A percentile compares a stretch with the other conserved stretches of the same genome.
Conservation (phyloP, 2,113 vertebrate genomes). For the Phasianus colchicus region DNA sequence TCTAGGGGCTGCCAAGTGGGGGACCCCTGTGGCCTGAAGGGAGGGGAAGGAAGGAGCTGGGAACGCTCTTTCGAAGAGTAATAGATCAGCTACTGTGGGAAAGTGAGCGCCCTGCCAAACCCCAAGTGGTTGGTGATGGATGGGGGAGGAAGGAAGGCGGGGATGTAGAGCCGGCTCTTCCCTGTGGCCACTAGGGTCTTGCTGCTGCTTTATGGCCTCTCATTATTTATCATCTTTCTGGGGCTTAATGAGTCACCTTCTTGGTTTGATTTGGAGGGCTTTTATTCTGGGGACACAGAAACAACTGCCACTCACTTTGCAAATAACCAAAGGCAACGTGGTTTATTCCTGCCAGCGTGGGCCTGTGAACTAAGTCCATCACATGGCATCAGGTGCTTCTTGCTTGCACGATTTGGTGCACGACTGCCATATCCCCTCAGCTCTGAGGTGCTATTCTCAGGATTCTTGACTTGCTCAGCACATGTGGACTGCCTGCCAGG, state of each 20-base stretch:
- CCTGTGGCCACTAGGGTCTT: neutral
- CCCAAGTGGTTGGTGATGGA: conserved; percentile 57
- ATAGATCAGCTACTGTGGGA: conserved; percentile 75
- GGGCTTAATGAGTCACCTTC: neutral
- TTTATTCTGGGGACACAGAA: conserved; percentile 6
- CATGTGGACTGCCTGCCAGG: neutral
- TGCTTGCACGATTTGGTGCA: accelerated
- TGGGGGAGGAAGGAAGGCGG: conserved; percentile 28
- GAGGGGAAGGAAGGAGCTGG: conserved; percentile 38
- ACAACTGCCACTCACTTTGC: neutral
- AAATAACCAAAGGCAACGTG: conserved; percentile 7
- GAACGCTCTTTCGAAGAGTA: conserved; percentile 52
- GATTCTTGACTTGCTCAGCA: neutral
- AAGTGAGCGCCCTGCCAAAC: conserved; percentile 67
- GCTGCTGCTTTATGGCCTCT: neutral
- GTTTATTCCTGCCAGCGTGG: conserved; percentile 4
- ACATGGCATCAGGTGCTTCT: neutral
- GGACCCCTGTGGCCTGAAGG: conserved; percentile 73
- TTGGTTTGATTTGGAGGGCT: neutral
- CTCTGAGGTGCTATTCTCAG: neutral
- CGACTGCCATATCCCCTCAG: neutral
- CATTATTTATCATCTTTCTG: conserved; percentile 40
- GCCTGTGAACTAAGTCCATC: conserved; percentile 21
- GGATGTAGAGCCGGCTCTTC: neutral
- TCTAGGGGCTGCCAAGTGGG: conserved; percentile 35